These are phyloP conservation scores for Periophthalmus magnuspinnatus DNA, from an alignment of 2,797 vertebrate species.

Conservation along the genomic window DNA sequence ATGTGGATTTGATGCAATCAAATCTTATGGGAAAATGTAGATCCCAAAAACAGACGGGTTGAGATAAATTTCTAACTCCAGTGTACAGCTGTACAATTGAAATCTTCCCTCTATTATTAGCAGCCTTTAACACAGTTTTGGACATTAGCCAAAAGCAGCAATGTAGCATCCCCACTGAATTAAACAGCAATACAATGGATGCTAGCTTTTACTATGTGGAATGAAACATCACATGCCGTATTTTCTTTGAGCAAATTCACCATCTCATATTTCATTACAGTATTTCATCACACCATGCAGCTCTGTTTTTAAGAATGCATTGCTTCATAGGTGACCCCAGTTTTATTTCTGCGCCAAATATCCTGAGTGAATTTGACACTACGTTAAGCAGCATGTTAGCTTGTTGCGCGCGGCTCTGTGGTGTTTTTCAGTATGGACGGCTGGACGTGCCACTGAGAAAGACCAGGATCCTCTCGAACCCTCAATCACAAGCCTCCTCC, in stretches of 20 bases:
- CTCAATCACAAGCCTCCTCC: conserved; percentile 76
- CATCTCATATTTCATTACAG: conserved; percentile 1
- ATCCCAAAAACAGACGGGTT: neutral
- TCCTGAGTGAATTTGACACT: conserved; percentile 1
- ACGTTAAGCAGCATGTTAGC: conserved; percentile 6
- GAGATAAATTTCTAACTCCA: conserved; percentile 4
- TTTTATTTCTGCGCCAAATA: neutral
- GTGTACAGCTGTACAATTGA: conserved; percentile 13
- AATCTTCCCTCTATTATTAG: conserved; percentile 11
- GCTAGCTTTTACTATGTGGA: conserved; percentile 11
- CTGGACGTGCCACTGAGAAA: conserved; percentile 64
- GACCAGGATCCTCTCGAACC: conserved; percentile 75
- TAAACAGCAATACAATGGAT: neutral
- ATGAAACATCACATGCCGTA: neutral
- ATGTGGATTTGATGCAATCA: neutral
- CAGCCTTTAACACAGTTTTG: conserved; percentile 1
- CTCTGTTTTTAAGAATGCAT: conserved; percentile 3
- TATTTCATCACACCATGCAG: conserved; percentile 3
- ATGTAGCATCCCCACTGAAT: conserved; percentile 7
- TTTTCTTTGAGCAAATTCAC: conserved; percentile 3
- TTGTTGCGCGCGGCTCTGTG: conserved; percentile 7
- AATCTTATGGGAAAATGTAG: neutral
- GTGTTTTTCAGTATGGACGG: conserved; percentile 9
- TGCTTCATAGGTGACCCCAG: conserved; percentile 2
- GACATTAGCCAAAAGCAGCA: conserved; percentile 2